Percentiles rank a stretch among this genome's conserved stretches.
These are phyloP conservation scores for Camponotus pennsylvanicus DNA, from an alignment of 1,140 invertebrate species.

Conservation along the genomic window DNA sequence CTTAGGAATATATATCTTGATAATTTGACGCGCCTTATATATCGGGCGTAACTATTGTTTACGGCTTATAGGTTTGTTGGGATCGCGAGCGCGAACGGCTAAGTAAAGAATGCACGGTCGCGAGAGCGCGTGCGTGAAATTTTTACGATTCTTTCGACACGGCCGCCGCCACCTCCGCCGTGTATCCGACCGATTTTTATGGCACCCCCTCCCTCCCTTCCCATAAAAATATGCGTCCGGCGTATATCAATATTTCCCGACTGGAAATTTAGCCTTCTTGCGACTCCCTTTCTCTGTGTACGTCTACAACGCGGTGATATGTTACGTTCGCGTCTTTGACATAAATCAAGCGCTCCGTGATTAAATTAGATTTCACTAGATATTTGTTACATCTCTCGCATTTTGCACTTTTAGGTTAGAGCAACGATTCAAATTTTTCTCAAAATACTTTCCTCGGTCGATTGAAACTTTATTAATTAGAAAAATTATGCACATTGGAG, in stretches of 20 bases:
- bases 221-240: constrained; percentile 58
- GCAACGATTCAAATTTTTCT: neutral
- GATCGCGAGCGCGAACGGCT: constrained; percentile 49
- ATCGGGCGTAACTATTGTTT: constrained; percentile 81
- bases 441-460: neutral
- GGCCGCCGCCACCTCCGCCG: neutral
- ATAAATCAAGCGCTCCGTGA: constrained; percentile 19
- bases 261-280: constrained; percentile 44
- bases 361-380: constrained; percentile 10
- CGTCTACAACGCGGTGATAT: neutral
- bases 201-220: neutral
- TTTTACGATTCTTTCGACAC: constrained; percentile 62
- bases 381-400: neutral
- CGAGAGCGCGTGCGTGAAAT: constrained; percentile 33
- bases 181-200: constrained; percentile 54
- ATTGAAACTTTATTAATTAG: neutral
- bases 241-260: constrained; percentile 56
- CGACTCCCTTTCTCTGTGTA: neutral
- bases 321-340: neutral
- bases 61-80: constrained; percentile 77
- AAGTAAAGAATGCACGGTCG: constrained; percentile 73
- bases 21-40: constrained; percentile 81
- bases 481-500: neutral
- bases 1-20: constrained; percentile 77
- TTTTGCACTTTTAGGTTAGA: neutral